phyloP scores from a whole-genome alignment of 2,797 vertebrate species.

The Helostoma temminkii region DNA sequence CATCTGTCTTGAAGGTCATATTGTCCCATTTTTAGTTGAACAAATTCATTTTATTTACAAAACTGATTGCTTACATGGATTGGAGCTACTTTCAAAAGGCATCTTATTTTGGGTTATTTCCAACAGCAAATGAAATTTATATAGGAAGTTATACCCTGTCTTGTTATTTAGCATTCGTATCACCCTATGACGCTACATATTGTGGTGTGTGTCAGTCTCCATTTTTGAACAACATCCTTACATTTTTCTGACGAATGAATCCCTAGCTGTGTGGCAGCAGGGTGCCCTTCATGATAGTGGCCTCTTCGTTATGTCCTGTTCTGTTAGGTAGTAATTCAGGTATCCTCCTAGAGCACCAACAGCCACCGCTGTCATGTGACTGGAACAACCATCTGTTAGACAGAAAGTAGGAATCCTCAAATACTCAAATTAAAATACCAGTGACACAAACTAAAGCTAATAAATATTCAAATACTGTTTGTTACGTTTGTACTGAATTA shows the following conservation, averaged over 20 bases:
- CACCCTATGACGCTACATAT: slow-evolving; percentile 5
- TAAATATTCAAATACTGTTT: not conserved
- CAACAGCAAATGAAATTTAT: too few relatives aligned
- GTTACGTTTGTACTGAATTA: not conserved
- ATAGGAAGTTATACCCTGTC: too few relatives aligned
- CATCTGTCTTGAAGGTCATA: not conserved
- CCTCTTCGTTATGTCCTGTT: slow-evolving; percentile 87
- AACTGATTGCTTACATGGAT: not conserved
- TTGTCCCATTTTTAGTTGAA: not conserved
- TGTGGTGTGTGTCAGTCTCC: not conserved
- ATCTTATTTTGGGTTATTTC: not conserved
- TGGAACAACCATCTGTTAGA: slow-evolving; percentile 87
- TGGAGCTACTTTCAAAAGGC: slow-evolving; percentile 14
- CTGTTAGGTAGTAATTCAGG: slow-evolving; percentile 85
- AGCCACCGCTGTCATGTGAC: slow-evolving; percentile 88
- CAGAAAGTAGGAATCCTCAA: not conserved
- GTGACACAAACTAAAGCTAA: not conserved
- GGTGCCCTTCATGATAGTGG: slow-evolving; percentile 74
- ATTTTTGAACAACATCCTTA: slow-evolving; percentile 12
- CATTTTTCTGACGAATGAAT: not conserved
- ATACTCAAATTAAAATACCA: not conserved
- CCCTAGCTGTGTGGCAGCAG: not conserved
- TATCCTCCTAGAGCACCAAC: slow-evolving; percentile 88
- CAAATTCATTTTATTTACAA: too few relatives aligned
- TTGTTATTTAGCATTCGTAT: slow-evolving; percentile 5